Conservation (phyloP, 2,888 invertebrate genomes). For the Sacculina carcini region DNA sequence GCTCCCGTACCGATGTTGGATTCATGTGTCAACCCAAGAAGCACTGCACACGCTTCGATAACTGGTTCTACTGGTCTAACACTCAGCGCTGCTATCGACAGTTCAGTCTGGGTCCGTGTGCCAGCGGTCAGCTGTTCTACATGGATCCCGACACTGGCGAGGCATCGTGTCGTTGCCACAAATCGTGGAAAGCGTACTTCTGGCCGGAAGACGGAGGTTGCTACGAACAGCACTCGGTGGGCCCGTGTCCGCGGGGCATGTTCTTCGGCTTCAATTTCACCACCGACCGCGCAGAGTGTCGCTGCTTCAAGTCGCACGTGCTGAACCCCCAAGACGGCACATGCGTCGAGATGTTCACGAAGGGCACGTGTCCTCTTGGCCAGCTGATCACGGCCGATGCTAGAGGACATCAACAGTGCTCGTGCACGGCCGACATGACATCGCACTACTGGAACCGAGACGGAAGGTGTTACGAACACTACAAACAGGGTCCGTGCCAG, state of each 20-base stretch:
- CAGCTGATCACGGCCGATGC: conserved; percentile 13
- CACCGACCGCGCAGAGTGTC: conserved; percentile 13
- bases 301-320: conserved; percentile 15
- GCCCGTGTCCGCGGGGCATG: conserved; percentile 15
- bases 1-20: no score
- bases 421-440: conserved; percentile 12
- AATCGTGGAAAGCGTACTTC: conserved; percentile 14
- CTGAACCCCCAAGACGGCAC: conserved; percentile 13
- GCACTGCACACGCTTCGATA: conserved; percentile 14
- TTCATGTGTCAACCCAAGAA: conserved; percentile 13
- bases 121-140: conserved; percentile 14
- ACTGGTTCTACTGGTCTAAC: conserved; percentile 15
- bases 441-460: conserved; percentile 13
- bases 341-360: conserved; percentile 15
- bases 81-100: conserved; percentile 15
- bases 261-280: conserved; percentile 15
- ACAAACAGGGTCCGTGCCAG: conserved; percentile 14
- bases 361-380: conserved; percentile 14
- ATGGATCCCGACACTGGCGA: conserved; percentile 14
- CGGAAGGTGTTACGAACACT: conserved; percentile 15
- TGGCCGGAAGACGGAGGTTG: conserved; percentile 13
- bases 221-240: conserved; percentile 15
- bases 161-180: conserved; percentile 14
- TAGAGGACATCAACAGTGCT: conserved; percentile 12
- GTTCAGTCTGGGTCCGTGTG: conserved; percentile 15